Conservation (phyloP, 1,140 invertebrate genomes). For the Epicauta chinensis region DNA sequence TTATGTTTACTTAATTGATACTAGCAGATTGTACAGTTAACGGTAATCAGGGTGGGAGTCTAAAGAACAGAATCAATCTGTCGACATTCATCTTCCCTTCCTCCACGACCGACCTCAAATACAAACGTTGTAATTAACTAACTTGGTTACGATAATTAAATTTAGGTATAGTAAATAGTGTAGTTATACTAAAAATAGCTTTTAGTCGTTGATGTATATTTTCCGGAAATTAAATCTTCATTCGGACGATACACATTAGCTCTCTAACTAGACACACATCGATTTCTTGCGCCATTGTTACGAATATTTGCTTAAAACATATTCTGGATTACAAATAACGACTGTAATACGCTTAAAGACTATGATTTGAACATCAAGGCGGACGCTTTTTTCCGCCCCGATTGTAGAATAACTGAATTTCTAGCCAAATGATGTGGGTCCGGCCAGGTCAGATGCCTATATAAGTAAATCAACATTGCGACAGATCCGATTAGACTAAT, state of each 20-base stretch:
- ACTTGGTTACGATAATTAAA: conserved; percentile 36
- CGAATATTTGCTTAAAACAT: no score
- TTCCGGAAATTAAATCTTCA: conserved; percentile 27
- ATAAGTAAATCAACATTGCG: conserved; percentile 3
- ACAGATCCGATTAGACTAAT: conserved; percentile 11
- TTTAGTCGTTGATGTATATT: conserved; percentile 20
- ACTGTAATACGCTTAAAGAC: no score
- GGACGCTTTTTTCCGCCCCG: no score
- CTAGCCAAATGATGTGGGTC: no score
- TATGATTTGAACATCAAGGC: no score
- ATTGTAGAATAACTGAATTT: no score
- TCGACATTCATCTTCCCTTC: conserved; percentile 7
- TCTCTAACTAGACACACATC: no score
- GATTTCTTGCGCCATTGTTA: no score
- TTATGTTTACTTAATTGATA: conserved; percentile 16
- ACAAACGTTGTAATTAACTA: conserved; percentile 32
- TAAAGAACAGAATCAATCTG: conserved; percentile 12
- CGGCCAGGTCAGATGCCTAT: no score
- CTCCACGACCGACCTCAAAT: not conserved
- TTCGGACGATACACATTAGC: no score
- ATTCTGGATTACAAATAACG: no score
- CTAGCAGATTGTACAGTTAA: conserved; percentile 7
- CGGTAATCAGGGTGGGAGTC: not conserved
- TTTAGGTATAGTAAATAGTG: conserved; percentile 28
- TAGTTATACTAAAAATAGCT: conserved; percentile 32